Evolutionary conservation across 2,113 vertebrate genomes (phyloP), one percentile per base, ranked within the genome.

Genomic region (Tricholaema leucomelas): DNA sequence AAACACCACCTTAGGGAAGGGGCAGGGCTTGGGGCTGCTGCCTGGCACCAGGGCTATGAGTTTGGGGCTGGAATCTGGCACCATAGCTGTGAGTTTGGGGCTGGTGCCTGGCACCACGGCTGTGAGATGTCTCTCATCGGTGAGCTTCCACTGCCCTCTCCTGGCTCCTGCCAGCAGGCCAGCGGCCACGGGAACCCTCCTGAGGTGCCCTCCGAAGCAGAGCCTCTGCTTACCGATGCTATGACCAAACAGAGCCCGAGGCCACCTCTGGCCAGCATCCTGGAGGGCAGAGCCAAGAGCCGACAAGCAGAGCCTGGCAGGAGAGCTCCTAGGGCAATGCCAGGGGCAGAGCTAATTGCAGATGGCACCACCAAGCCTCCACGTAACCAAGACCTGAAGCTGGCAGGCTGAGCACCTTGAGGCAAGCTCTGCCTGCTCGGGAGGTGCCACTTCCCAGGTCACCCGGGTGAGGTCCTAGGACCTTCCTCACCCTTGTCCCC

Each of bases 131-230:
- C 23, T n/a, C 50, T 81, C 31, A 91, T 96, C 92, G 82, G 72
- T 96, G 92, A 56, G 94, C 75, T 58, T 93, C 65, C 8, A 69
- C 28, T 44, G 75, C 96, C 97, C 89, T 35, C 97, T 91, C 7
- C 91, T 91, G 97, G 94, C 44, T 3, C 3, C 0, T 14, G 2
- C 7, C 13, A 40, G 30, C 70, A 66, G 12, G 61, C 5, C 69
- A 77, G 27, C 21, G 61, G 30, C 48, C 69, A 16, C 52, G 8
- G 21, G 60, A 56, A 15, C 15, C 24, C 48, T 6, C 63, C 27
- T 8, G 15, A 24, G 8, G 6, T 18, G 35, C 20, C 21, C 38
- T 50, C 31, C 8, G 81, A 44, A 91, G 35, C 18, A 33, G 28
- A 46, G 20, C 4, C 5, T 0, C 24, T 64, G 42, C 13, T 13